Conservation (phyloP, 2,113 vertebrate genomes). For the Alaudala cheleensis region DNA sequence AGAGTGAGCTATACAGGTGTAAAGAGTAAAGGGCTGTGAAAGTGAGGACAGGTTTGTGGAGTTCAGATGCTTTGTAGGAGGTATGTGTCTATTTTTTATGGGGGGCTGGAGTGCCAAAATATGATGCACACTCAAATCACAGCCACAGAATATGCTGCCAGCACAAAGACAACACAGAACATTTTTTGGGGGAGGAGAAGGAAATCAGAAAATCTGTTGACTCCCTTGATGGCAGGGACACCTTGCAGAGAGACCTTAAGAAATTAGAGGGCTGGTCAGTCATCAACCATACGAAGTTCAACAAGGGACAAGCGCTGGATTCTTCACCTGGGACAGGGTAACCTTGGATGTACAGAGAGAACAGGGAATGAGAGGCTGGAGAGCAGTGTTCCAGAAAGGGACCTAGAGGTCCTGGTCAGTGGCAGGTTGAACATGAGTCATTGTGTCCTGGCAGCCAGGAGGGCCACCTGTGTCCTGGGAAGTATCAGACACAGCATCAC, state of each 20-base stretch:
- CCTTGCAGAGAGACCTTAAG: neutral
- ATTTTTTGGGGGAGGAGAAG: neutral
- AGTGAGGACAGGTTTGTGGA: neutral
- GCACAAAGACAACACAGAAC: neutral
- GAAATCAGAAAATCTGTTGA: neutral
- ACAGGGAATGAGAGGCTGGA: neutral
- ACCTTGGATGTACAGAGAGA: neutral
- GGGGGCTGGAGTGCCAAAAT: neutral
- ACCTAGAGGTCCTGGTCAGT: accelerated
- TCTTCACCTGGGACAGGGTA: neutral
- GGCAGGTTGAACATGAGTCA: accelerated
- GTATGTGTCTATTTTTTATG: neutral
- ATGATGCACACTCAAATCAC: neutral
- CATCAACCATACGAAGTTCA: neutral
- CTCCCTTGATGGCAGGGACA: neutral
- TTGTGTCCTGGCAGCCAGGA: neutral
- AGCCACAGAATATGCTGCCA: neutral
- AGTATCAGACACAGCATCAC: accelerated
- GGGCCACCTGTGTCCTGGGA: accelerated
- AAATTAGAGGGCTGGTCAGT: neutral
- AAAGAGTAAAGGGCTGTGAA: neutral
- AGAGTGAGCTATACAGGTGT: accelerated
- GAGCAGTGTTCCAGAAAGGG: neutral
- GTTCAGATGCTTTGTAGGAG: neutral
- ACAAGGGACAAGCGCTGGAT: neutral